These are phyloP conservation scores for Epinephelus lanceolatus DNA, from an alignment of 2,113 vertebrate genomes.

Conservation along the genomic window DNA sequence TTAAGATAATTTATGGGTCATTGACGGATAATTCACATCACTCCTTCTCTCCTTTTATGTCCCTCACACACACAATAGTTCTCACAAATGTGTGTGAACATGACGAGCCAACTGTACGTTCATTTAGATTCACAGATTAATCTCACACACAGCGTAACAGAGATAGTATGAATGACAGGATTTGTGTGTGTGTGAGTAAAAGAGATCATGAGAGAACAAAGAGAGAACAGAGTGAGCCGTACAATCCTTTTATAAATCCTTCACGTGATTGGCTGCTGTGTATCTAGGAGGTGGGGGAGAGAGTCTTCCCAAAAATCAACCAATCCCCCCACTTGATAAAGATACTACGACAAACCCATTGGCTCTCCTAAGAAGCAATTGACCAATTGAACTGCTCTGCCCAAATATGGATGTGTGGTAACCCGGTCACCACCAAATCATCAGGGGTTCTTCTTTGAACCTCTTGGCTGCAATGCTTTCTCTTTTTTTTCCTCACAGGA, in stretches of 20 bases:
- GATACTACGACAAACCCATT: neutral
- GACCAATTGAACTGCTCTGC: neutral
- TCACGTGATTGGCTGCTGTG: slow-evolving; percentile 14
- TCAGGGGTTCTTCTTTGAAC: neutral
- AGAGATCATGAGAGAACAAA: neutral
- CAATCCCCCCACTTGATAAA: slow-evolving; percentile 2
- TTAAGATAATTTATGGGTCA: neutral
- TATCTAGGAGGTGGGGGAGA: slow-evolving; percentile 20
- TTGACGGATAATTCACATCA: neutral
- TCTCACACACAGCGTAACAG: too few species aligned
- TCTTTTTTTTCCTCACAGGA: neutral
- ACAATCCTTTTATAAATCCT: slow-evolving; percentile 3
- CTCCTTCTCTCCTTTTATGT: neutral
- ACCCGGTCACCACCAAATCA: slow-evolving; percentile 15
- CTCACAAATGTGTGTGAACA: neutral
- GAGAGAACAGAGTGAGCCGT: neutral
- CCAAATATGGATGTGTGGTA: slow-evolving; percentile 36
- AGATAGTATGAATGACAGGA: neutral
- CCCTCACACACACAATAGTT: neutral
- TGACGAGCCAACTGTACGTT: neutral
- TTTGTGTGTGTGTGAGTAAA: neutral
- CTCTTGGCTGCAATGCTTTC: slow-evolving; percentile 2
- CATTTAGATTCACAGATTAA: neutral
- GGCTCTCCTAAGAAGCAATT: neutral
- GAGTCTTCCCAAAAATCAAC: neutral